phyloP scores from a whole-genome alignment of 2,888 invertebrate genomes.

The Argynnis bischoffii region DNA sequence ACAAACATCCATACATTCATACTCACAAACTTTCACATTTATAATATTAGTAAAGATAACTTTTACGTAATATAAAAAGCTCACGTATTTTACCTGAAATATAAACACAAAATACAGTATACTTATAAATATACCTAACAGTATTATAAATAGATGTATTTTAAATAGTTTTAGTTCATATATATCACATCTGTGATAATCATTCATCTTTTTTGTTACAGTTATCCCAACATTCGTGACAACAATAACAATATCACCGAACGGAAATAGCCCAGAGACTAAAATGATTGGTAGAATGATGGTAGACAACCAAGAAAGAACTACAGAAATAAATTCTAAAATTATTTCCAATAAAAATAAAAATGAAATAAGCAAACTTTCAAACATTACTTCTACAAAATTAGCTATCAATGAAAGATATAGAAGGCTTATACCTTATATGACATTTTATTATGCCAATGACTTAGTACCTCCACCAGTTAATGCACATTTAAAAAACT shows the following conservation, averaged over 20 bases:
- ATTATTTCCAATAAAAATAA: conserved; percentile 23
- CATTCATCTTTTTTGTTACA: conserved; percentile 57
- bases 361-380: conserved; percentile 20
- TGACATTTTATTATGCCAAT: conserved; percentile 89
- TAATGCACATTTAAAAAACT: conserved; percentile 49
- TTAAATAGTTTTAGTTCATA: too few species aligned
- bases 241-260: conserved; percentile 74
- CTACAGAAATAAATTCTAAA: conserved; percentile 53
- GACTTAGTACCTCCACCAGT: conserved; percentile 75
- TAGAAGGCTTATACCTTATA: conserved; percentile 90
- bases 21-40: too few species aligned
- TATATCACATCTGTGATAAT: too few species aligned
- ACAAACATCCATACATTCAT: too few species aligned
- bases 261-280: conserved; percentile 76
- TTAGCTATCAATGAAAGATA: conserved; percentile 85
- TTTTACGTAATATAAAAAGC: too few species aligned
- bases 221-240: conserved; percentile 62
- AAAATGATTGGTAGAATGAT: conserved; percentile 71
- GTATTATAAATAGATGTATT: too few species aligned
- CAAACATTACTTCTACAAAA: conserved; percentile 55
- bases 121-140: background rate
- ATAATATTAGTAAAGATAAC: too few species aligned
- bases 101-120: too few species aligned
- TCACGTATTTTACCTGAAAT: too few species aligned
- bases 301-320: conserved; percentile 61